Conservation (phyloP, 2,113 vertebrate genomes). For the Prolemur simus region DNA sequence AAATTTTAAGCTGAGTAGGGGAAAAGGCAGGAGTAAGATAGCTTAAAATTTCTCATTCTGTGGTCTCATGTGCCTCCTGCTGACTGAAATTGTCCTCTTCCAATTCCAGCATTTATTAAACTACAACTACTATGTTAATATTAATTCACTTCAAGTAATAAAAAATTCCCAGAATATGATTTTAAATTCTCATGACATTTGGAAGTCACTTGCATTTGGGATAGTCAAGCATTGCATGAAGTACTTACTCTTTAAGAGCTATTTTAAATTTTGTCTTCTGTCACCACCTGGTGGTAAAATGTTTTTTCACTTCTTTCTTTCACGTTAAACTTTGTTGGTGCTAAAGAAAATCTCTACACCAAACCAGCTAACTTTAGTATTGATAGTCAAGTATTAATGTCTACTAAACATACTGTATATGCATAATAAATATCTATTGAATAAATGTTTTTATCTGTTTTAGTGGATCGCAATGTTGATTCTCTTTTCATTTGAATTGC, state of each 20-base stretch:
- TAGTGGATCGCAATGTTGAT: not conserved
- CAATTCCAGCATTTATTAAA: not conserved
- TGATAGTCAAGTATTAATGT: not conserved
- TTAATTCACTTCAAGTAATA: not conserved
- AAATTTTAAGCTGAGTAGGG: not conserved
- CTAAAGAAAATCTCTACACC: slow-evolving; percentile 3
- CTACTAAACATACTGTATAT: not conserved
- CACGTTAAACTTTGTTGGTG: not conserved
- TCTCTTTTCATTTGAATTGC: not conserved
- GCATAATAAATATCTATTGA: not conserved
- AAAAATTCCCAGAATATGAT: not conserved
- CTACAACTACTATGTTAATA: not conserved
- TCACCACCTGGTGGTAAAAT: slow-evolving; percentile 64
- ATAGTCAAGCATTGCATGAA: not conserved
- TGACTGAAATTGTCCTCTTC: not conserved
- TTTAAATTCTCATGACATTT: not conserved
- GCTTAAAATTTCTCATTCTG: not conserved
- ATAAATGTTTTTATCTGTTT: not conserved
- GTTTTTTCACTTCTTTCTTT: not conserved
- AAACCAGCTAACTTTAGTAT: not conserved
- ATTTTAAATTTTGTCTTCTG: slow-evolving; percentile 66
- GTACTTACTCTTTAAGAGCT: fast-evolving
- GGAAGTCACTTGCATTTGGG: not conserved
- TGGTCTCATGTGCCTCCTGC: slow-evolving; percentile 45
- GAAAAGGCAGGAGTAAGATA: not conserved